phyloP scores from a whole-genome alignment of 2,113 vertebrate species.

The Phrynosoma blainvillii region DNA sequence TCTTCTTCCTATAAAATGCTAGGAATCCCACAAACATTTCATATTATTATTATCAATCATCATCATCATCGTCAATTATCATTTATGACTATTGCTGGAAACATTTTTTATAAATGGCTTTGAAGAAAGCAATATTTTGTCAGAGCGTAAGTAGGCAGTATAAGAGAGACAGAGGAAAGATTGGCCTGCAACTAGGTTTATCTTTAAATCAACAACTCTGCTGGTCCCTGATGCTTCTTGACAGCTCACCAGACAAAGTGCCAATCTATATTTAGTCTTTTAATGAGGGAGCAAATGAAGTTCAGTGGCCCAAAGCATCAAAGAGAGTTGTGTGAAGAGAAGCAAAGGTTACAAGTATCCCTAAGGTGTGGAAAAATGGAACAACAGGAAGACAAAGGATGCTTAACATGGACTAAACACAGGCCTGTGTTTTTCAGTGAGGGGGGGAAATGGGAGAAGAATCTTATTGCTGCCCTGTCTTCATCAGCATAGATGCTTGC shows the following conservation, averaged over 20 bases:
- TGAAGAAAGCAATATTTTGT: neutral
- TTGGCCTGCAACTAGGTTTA: neutral
- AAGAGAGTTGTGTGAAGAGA: neutral
- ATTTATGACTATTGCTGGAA: neutral
- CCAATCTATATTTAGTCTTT: neutral
- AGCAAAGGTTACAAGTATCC: neutral
- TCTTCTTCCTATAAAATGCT: constrained; percentile 2
- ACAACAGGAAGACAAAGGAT: too few relatives aligned
- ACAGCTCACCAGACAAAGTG: neutral
- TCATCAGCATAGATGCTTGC: neutral
- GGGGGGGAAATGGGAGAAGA: too few relatives aligned
- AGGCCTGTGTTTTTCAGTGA: neutral
- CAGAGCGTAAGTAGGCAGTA: neutral
- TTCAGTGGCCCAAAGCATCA: neutral
- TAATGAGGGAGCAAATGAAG: neutral
- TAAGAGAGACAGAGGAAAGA: neutral
- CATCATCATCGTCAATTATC: neutral
- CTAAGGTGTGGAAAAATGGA: neutral
- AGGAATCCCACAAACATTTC: accelerated
- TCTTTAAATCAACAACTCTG: neutral
- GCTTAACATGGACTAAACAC: neutral
- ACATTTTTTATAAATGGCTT: neutral
- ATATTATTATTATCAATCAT: too few relatives aligned
- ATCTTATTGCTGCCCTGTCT: neutral
- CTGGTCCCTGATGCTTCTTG: neutral